Conservation (phyloP, 2,797 vertebrate species). For the Eulemur rubriventer region DNA sequence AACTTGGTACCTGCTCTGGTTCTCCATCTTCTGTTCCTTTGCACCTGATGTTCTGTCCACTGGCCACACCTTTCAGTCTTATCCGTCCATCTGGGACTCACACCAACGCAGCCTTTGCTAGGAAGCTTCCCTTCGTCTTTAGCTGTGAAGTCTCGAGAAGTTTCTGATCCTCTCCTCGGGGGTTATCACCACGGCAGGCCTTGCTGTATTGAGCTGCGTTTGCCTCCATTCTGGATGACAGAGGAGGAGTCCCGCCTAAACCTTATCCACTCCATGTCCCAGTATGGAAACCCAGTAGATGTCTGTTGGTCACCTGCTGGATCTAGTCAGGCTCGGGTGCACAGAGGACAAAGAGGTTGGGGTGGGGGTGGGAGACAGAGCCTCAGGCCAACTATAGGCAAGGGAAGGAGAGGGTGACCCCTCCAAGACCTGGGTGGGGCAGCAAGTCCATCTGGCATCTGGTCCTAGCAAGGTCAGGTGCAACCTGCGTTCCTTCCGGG, state of each 20-base stretch:
- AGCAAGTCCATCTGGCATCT: neutral
- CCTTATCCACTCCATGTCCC: neutral
- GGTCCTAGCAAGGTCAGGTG: neutral
- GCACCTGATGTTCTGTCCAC: neutral
- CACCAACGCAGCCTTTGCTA: rapidly evolving
- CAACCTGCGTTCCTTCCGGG: neutral
- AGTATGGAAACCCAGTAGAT: neutral
- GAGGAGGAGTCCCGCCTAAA: neutral
- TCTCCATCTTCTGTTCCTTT: neutral
- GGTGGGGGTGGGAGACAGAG: neutral
- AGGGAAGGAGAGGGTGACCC: neutral
- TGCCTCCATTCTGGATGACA: neutral
- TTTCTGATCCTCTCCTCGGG: neutral
- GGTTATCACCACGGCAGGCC: no score
- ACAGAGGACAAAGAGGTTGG: neutral
- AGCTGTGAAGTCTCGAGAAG: rapidly evolving
- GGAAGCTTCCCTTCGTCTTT: neutral
- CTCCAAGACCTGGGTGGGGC: no score
- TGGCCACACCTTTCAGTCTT: no score
- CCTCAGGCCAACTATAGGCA: neutral
- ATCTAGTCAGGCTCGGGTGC: neutral
- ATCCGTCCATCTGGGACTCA: neutral
- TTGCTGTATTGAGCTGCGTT: neutral
- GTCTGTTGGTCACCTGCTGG: neutral
- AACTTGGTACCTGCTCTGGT: neutral